These are phyloP conservation scores for Enteromius radiatus DNA, from an alignment of 2,797 vertebrate species.

Conservation along the genomic window DNA sequence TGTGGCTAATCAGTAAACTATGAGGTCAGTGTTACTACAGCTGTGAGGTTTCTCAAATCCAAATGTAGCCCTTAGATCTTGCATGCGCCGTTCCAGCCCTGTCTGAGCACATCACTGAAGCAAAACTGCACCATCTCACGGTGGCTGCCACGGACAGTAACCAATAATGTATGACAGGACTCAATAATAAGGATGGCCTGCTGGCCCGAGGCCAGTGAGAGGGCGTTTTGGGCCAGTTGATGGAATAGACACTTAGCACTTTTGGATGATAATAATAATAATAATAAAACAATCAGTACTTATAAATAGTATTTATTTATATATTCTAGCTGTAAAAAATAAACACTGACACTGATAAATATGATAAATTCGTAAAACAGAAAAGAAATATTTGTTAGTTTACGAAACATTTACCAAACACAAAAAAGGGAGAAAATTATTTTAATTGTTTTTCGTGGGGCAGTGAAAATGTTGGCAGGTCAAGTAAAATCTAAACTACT, in stretches of 20 bases:
- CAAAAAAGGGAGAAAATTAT: not conserved
- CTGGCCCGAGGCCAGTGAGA: not conserved
- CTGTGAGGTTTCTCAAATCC: not conserved
- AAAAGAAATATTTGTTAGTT: no score
- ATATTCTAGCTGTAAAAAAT: not conserved
- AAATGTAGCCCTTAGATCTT: not conserved
- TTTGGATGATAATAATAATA: not conserved
- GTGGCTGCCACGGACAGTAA: not conserved
- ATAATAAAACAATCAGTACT: not conserved
- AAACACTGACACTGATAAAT: not conserved
- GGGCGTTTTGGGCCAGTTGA: not conserved
- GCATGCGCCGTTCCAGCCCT: not conserved
- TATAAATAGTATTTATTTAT: not conserved
- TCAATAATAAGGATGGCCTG: not conserved
- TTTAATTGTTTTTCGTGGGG: no score
- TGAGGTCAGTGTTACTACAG: constrained; percentile 10
- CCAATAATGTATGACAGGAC: not conserved
- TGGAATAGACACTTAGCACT: not conserved
- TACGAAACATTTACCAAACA: no score
- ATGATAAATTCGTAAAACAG: not conserved
- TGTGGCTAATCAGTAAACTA: not conserved
- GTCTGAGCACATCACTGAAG: not conserved
- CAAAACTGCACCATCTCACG: not conserved
- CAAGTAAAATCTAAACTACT: not conserved
- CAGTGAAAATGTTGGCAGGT: not conserved